These are phyloP conservation scores for Emberiza fucata DNA, from an alignment of 2,113 vertebrate species.

Conservation along the genomic window DNA sequence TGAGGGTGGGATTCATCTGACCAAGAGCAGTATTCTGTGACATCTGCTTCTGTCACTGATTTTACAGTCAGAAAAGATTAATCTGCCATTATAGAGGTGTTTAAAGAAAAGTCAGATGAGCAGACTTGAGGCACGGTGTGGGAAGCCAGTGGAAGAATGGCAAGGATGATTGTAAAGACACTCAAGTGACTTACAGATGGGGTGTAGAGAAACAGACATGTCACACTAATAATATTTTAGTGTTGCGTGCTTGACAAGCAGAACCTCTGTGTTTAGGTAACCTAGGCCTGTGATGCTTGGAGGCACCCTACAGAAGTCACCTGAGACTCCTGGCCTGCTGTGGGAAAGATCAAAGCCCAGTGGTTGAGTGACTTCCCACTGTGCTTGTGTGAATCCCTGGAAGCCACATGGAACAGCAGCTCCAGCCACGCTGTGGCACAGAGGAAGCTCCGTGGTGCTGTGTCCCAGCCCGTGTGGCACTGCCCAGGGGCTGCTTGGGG, in stretches of 20 bases:
- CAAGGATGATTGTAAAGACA: rapidly evolving
- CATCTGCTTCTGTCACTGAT: background rate
- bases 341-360: background rate
- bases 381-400: background rate
- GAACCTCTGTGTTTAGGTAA: background rate
- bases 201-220: background rate
- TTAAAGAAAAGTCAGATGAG: background rate
- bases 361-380: background rate
- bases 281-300: rapidly evolving
- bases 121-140: rapidly evolving
- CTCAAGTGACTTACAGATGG: background rate
- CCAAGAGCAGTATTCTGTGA: background rate
- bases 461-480: background rate
- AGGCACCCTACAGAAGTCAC: rapidly evolving
- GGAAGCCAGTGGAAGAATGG: background rate
- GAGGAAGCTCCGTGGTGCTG: rapidly evolving
- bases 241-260: background rate
- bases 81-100: background rate
- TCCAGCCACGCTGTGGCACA: background rate
- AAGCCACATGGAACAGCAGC: background rate
- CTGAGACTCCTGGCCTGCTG: background rate
- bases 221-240: background rate
- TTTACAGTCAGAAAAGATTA: background rate
- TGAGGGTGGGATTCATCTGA: background rate
- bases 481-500: background rate